Evolutionary conservation across 2,113 vertebrate species (phyloP).

Genomic region (Gambusia holbrooki): DNA sequence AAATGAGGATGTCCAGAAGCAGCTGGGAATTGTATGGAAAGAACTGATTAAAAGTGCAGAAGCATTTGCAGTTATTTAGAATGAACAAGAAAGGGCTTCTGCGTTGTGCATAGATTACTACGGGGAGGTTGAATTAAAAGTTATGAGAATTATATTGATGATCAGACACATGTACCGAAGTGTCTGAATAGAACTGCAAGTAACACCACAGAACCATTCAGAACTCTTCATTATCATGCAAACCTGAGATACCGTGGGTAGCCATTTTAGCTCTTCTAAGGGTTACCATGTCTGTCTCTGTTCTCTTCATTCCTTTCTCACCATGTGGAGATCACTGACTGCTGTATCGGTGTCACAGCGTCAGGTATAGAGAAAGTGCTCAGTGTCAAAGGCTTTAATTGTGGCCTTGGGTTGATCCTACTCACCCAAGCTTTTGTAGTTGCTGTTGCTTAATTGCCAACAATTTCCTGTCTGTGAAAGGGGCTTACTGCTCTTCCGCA

Average conservation of each 20-base stretch:
- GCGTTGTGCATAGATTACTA: too few species aligned
- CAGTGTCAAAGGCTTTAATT: constrained; percentile 63
- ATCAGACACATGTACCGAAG: too few species aligned
- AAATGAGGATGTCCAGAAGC: too few species aligned
- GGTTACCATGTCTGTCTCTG: constrained; percentile 44
- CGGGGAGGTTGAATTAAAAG: too few species aligned
- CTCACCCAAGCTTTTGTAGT: constrained; percentile 54
- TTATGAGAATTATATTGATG: too few species aligned
- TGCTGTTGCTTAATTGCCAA: constrained; percentile 61
- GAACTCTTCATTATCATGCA: constrained; percentile 46
- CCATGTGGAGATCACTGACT: constrained; percentile 38
- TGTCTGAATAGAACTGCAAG: background rate
- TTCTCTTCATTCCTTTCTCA: constrained; percentile 25
- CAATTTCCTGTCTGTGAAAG: constrained; percentile 49
- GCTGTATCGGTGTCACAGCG: constrained; percentile 65
- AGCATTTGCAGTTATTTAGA: too few species aligned
- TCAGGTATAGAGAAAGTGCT: constrained; percentile 70
- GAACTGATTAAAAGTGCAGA: too few species aligned
- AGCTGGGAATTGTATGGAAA: too few species aligned
- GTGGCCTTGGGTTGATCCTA: constrained; percentile 45
- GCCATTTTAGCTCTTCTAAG: constrained; percentile 56
- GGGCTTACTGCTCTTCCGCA: constrained; percentile 35
- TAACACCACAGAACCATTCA: constrained; percentile 6
- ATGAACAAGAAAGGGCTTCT: too few species aligned
- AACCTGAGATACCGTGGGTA: constrained; percentile 51